These are phyloP conservation scores for Prionailurus viverrinus DNA, from an alignment of 2,113 vertebrate genomes.

Conservation along the genomic window DNA sequence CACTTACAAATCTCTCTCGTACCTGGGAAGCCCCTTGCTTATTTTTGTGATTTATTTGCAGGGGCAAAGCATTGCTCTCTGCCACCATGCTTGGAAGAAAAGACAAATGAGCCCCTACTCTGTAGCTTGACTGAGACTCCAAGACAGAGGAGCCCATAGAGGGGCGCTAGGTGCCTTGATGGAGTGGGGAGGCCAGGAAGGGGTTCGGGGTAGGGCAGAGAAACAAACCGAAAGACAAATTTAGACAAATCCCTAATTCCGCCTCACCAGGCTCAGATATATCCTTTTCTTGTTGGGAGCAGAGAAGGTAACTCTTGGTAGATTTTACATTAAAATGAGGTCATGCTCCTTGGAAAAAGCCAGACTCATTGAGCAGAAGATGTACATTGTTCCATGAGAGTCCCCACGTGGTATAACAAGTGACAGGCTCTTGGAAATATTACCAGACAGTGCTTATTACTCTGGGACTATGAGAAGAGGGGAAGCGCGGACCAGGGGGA, in stretches of 20 bases:
- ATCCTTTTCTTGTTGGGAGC: not conserved
- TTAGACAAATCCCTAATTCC: not conserved
- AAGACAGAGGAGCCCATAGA: not conserved
- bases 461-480: not conserved
- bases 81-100: not conserved
- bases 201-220: not conserved
- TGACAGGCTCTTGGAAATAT: not conserved
- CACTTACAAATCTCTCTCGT: not conserved
- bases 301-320: slow-evolving; percentile 3
- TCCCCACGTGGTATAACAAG: not conserved
- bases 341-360: slow-evolving; percentile 33
- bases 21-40: not conserved
- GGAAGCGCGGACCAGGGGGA: not conserved
- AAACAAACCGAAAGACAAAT: not conserved
- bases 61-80: not conserved
- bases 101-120: not conserved
- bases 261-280: not conserved
- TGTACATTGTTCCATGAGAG: not conserved
- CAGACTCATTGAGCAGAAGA: slow-evolving; percentile 15
- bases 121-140: not conserved
- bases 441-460: not conserved
- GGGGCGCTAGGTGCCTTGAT: not conserved
- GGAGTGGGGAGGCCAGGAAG: not conserved
- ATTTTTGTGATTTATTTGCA: not conserved
- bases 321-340: slow-evolving; percentile 25